Evolutionary conservation across 2,113 vertebrate genomes (phyloP), one percentile per base, ranked within the genome.

Genomic region (Craseonycteris thonglongyai): DNA sequence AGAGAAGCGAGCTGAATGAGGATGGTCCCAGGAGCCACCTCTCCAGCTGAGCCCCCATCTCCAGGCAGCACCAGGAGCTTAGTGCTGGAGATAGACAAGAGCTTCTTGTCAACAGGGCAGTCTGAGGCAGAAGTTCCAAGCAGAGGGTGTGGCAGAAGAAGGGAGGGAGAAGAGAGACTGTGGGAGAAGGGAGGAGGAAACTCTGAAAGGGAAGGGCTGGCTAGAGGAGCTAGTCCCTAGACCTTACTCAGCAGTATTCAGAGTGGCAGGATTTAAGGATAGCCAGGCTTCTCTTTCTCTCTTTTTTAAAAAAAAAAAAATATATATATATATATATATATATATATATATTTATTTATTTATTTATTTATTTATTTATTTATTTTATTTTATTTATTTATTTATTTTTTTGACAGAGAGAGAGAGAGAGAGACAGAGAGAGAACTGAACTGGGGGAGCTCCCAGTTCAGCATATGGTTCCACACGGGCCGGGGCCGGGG

Each of bases 61-160:
- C 96, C 95, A 97, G 97, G 97, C 97, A 88, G 97, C 97, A 90
- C 97, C 97, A 96, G 97, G 97, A 97, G 92, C 95, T 88, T 30
- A 83, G 95, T 61, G 95, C 90, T 93, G 76, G 2, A 45, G 65
- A 90, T 85, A 81, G 94, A 97, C 97, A 97, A 97, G 97, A 93
- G 97, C 95, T 96, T 94, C 96, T 97, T 97, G 95, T 97, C 95
- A 69, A 75, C 88, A 40, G 59, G 79, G 59, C 82, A 40, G 88
- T 78, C 81, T 68, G 93, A 91, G 75, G 83, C 90, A 0, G 74
- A 59, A 80, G 81, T 88, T 94, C 80, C 56, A 78, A 92, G 86
- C 75, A 11, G 58, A 76, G 93, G 82, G 92, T 81, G 65, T 74
- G 80, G 94, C 79, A 51, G 69, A 88, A n/a, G 69, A 58, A 87